Conservation (phyloP, 2,888 invertebrate species). For the Julus scanicus region DNA sequence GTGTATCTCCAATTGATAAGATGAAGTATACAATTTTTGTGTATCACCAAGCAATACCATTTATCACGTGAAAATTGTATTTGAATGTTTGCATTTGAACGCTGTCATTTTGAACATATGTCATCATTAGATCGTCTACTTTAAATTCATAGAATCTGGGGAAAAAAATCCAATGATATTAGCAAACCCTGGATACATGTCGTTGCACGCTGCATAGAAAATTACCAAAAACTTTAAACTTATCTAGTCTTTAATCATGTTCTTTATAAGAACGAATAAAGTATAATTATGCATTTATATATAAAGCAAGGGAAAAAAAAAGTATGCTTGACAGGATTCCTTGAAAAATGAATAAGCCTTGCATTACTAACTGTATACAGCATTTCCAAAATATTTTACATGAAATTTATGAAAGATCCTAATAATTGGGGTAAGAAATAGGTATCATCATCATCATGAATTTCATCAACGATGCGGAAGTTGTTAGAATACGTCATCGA, state of each 20-base stretch:
- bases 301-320: neutral
- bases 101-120: too few species aligned
- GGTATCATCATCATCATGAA: neutral
- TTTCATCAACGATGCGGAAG: too few species aligned
- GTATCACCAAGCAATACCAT: too few species aligned
- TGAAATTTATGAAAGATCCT: slow-evolving; percentile 12
- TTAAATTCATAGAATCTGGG: too few species aligned
- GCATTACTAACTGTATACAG: neutral
- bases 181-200: neutral
- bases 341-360: neutral
- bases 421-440: neutral
- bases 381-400: neutral
- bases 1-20: too few species aligned
- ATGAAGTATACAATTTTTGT: too few species aligned
- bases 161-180: too few species aligned
- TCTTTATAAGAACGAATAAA: neutral
- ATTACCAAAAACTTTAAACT: neutral
- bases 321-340: neutral
- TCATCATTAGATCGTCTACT: too few species aligned
- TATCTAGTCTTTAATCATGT: neutral
- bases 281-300: neutral
- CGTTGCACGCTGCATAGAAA: neutral
- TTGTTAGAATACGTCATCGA: too few species aligned
- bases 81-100: too few species aligned
- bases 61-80: too few species aligned